Evolutionary conservation across 1,140 invertebrate species (phyloP).

Genomic region (Drosophila lowei): DNA sequence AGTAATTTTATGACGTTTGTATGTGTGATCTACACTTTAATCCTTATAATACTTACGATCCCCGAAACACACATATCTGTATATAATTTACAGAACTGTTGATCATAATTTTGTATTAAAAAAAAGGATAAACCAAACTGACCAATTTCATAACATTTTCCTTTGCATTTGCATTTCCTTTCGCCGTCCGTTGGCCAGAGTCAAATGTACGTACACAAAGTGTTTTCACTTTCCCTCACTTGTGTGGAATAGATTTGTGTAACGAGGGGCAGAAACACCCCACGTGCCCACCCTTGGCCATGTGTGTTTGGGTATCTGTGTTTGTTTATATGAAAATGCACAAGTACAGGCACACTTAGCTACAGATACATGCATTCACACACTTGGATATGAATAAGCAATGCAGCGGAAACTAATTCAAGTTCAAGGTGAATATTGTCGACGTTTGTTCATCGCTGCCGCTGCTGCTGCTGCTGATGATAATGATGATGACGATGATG

Average conservation of each 20-base stretch:
- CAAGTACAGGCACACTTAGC: background rate
- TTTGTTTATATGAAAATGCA: constrained; percentile 35
- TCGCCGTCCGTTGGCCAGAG: too few species aligned
- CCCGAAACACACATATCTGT: too few species aligned
- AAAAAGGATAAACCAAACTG: constrained; percentile 11
- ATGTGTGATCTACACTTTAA: too few species aligned
- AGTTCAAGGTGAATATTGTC: constrained; percentile 67
- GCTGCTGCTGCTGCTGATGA: constrained; percentile 19
- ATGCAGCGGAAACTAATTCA: constrained; percentile 69
- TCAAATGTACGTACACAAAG: background rate
- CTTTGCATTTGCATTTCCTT: background rate
- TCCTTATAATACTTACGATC: too few species aligned
- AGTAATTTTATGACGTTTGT: too few species aligned
- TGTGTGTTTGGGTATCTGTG: constrained; percentile 24
- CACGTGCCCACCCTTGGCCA: constrained; percentile 38
- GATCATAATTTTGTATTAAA: background rate
- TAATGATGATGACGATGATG: constrained; percentile 22
- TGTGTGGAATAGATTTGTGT: constrained; percentile 11
- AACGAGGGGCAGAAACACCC: constrained; percentile 8
- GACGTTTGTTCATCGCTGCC: constrained; percentile 1
- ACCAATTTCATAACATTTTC: constrained; percentile 20
- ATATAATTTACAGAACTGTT: background rate
- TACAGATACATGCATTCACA: constrained; percentile 38
- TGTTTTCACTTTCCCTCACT: constrained; percentile 33
- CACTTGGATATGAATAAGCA: constrained; percentile 58